These are phyloP conservation scores for Vireo altiloquus DNA, from an alignment of 2,113 vertebrate genomes.

Conservation along the genomic window DNA sequence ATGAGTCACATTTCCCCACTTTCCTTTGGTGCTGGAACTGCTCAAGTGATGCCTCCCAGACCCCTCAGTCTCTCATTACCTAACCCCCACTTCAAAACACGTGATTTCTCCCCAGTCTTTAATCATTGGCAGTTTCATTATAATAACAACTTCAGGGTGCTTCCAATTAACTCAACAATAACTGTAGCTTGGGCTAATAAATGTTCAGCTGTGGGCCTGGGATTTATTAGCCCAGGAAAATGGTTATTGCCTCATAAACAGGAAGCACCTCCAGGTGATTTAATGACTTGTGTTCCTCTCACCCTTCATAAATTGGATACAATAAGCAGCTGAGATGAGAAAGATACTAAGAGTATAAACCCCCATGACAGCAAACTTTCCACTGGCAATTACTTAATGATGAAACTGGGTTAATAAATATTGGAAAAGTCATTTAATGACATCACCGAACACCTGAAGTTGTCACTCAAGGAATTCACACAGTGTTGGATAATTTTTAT, in stretches of 20 bases:
- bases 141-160: constrained; percentile 26
- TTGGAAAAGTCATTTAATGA: background rate
- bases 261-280: constrained; percentile 17
- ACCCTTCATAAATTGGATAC: background rate
- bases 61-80: background rate
- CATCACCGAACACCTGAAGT: background rate
- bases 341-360: background rate
- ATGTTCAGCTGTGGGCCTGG: background rate
- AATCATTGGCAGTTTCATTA: constrained; percentile 37
- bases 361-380: background rate
- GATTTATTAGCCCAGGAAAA: constrained; percentile 15
- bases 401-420: background rate
- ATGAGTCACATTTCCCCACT: too few species aligned
- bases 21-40: background rate
- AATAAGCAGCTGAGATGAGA: constrained; percentile 10
- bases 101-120: constrained; percentile 34
- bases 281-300: constrained; percentile 43
- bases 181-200: constrained; percentile 23
- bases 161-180: constrained; percentile 45
- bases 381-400: constrained; percentile 2
- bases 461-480: background rate
- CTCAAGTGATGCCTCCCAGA: background rate
- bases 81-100: background rate
- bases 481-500: background rate
- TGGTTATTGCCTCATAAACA: constrained; percentile 37